Percentiles rank a stretch among this genome's conserved stretches.
Conservation (phyloP, 2,797 vertebrate species). For the Esox lucius region DNA sequence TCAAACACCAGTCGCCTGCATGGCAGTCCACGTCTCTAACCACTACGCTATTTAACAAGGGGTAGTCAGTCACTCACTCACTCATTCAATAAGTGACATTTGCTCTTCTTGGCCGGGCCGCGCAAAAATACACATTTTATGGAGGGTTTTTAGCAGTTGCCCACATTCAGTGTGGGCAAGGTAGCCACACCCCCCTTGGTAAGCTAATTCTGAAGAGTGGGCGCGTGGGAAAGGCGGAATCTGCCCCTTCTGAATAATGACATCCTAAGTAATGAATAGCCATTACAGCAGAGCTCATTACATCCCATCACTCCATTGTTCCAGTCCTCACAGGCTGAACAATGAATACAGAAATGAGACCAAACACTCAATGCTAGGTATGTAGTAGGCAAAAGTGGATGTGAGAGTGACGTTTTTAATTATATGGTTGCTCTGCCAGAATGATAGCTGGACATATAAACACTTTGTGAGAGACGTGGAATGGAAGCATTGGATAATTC, state of each 20-base stretch:
- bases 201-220: too few relatives aligned
- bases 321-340: not conserved
- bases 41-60: too few relatives aligned
- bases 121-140: too few relatives aligned
- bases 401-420: conserved; percentile 1
- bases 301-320: not conserved
- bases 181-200: too few relatives aligned
- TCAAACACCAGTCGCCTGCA: too few relatives aligned
- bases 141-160: too few relatives aligned
- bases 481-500: not conserved
- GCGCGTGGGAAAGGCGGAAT: not conserved
- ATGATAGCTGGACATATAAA: not conserved
- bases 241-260: not conserved
- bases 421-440: not conserved
- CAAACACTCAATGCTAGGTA: not conserved
- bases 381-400: not conserved
- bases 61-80: too few relatives aligned
- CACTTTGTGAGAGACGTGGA: not conserved
- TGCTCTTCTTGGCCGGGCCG: too few relatives aligned
- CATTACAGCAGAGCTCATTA: not conserved
- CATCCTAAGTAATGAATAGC: not conserved
- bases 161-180: too few relatives aligned
- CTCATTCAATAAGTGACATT: too few relatives aligned
- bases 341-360: not conserved
- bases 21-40: too few relatives aligned